Base-by-base conservation (phyloP, 2,888 invertebrate genomes). In the Drosophila mayaguana region DNA sequence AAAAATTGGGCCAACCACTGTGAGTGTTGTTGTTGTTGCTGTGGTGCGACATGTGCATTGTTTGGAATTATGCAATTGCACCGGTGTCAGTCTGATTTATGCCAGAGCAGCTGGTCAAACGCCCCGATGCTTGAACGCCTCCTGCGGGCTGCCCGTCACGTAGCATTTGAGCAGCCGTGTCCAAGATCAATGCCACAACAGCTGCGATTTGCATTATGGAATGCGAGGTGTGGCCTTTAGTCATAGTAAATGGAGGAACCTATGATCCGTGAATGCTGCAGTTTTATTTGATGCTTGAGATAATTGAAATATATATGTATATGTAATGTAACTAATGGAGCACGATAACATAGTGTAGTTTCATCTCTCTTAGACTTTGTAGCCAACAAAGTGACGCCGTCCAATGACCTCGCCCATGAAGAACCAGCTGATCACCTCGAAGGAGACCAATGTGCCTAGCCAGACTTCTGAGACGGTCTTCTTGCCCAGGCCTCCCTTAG, bases 1-100 rank as follows among this genome's bases (percentile, higher is more conserved):
- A 61, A 70, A 88, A 84, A 89, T 84, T 84, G 88, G 83, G 82
- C 63, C 89, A 87, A 75, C 34, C 45, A 56, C 46, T 63, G 69
- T 63, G 69, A 62, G 36, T 68, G 51, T 61, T 61, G 55, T 36
- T 60, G n/a, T 28, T n/a, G 34, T 14, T 34, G 51, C 3, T 22
- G 22, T n/a, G 28, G 66, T 72, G 86, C 67, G 77, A 86, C 79
- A 65, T 75, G 69, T 78, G 75, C 74, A 73, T 80, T 83, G 80
- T 80, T 61, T 63, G 56, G 68, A 57, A 57, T 68, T 82, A 67
- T 80, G 83, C 76, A 79, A 82, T 72, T 67, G 80, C 22, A 46
- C 69, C 14, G 73, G 87, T 76, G 89, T 88, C 90, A 86, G 72
- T 67, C 81, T 73, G 78, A 90, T 86, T 86, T 83, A 90, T 88